Evolutionary conservation across 2,797 vertebrate species (phyloP).

Genomic region (Acrossocheilus fasciatus): DNA sequence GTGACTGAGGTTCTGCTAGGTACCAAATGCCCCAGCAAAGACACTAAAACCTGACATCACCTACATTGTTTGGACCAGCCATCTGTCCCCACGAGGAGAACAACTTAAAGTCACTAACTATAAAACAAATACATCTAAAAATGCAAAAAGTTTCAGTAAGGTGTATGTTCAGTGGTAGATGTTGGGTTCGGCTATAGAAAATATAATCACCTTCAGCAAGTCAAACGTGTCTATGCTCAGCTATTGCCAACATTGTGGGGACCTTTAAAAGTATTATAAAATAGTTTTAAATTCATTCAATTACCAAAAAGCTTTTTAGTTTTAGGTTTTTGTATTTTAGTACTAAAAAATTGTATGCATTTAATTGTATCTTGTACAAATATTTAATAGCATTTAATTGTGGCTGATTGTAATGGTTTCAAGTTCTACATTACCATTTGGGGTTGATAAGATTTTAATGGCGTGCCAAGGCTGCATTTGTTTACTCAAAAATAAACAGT

Average conservation of each 20-base stretch:
- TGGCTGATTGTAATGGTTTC: background rate
- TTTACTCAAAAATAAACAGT: background rate
- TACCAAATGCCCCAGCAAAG: constrained; percentile 15
- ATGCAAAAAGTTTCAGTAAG: background rate
- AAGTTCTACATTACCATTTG: background rate
- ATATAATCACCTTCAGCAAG: background rate
- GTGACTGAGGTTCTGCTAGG: background rate
- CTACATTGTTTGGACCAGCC: constrained; percentile 7
- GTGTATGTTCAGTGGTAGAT: background rate
- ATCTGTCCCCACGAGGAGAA: background rate
- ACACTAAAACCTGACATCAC: constrained; percentile 15
- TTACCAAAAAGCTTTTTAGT: background rate
- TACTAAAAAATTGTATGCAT: too few relatives aligned
- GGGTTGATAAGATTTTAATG: background rate
- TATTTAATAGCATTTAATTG: background rate
- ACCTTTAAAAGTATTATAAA: background rate
- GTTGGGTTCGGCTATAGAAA: background rate
- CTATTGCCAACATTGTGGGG: background rate
- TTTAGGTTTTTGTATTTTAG: background rate
- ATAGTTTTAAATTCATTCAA: background rate
- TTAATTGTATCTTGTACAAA: background rate
- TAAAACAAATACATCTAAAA: constrained; percentile 13
- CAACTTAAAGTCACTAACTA: background rate
- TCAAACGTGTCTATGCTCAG: background rate
- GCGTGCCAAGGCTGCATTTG: background rate